Base-by-base conservation (phyloP, 2,113 vertebrate genomes). In the Pogonocichla stellata region DNA sequence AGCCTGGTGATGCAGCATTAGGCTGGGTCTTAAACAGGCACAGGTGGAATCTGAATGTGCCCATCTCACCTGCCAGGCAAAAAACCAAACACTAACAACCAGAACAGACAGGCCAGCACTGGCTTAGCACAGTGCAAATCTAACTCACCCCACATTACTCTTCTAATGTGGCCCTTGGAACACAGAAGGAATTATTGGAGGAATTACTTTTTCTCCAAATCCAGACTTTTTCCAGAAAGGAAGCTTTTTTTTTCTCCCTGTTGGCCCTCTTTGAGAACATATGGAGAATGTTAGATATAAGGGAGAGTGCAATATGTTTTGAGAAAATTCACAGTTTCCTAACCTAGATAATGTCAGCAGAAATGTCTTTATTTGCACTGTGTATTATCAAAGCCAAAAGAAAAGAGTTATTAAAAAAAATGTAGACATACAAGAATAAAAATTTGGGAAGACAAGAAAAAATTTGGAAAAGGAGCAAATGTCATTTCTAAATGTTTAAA, bases 241-340 rank as follows among this genome's bases (percentile, higher is more conserved):
- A 74, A 77, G n/a, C 8, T 3, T 0, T 5, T 0, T 5, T 17
- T 85, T 69, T 29, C 28, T 22, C 62, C 58, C 31, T 42, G 7
- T 20, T 14, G 4, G 19, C 31, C 26, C 16, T 62, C 33, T 74
- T 71, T 48, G 34, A 88, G 62, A 80, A 70, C 51, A 85, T 90
- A 94, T 90, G 86, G 66, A 86, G 34, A 20, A 38, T 34, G 88
- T 90, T 70, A 92, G 79, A 62, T 61, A 50, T 61, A 80, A 80
- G 45, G 34, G 60, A 85, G 29, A 87, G 36, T 82, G 57, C 67
- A 80, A 65, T 34, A 80, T 72, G 58, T 72, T 79, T 94, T 88
- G 67, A 91, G 85, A 93, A 94, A 90, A 94, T 58, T 92, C 81
- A 80, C 51, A 73, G 54, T 88, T 95, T 90, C 86, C 45, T 95